Base-by-base conservation (phyloP, 2,888 invertebrate species). In the Xestia rhomboidea region DNA sequence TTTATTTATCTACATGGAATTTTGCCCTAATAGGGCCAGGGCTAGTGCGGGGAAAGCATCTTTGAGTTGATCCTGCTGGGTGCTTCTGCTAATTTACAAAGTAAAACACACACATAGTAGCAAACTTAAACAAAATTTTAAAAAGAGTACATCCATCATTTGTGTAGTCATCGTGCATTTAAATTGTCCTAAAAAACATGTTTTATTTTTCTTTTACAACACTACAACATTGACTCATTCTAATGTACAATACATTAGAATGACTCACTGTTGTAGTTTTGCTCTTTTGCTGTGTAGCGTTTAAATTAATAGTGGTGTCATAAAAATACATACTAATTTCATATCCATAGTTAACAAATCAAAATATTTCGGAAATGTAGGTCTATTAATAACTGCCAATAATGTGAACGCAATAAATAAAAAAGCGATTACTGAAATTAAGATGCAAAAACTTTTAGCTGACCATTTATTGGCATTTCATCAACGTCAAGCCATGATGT, bases 401-500 rank as follows among this genome's bases (percentile, higher is more conserved):
- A 77, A 77, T 49, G 15, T 68, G 27, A 13, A 44, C 6, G 41
- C n/a, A 62, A 77, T 83, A 72, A 57, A 86, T 70, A 73, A 76
- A 76, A 86, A 78, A 74, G 24, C 44, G 68, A 78, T 77, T 68
- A 66, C 80, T 68, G 15, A 77, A 76, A 87, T 85, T 79, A 81
- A 82, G 80, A 87, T 82, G 85, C 79, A 76, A 79, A 84, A 79
- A 68, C 49, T 72, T 72, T 81, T 78, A 85, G 79, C 66, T 51
- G 18, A 51, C 24, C 76, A 72, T 87, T 87, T 80, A 89, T 83
- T 79, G 88, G 82, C 75, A 79, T 86, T 89, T 82, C 84, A 88
- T 89, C 84, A 90, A 89, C 85, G 88, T 89, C 90, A 89, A 76
- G 60, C 44, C 71, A 30, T 60, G 75, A 84, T 83, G 54, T 74